These are phyloP conservation scores for Pollenia labialis DNA, from an alignment of 2,888 invertebrate genomes.

Conservation along the genomic window DNA sequence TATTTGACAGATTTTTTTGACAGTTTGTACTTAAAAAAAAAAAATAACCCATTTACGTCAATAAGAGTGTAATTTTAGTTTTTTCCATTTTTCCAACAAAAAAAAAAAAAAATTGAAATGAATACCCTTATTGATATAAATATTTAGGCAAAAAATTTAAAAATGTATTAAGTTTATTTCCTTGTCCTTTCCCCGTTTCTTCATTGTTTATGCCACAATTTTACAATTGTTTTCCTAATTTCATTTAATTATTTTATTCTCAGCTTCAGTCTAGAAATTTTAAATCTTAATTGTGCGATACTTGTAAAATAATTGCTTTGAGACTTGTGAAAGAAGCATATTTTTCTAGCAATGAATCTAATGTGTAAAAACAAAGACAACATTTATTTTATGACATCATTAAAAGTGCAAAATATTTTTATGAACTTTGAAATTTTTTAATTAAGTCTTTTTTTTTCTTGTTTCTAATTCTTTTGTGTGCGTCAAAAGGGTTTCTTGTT, in stretches of 20 bases:
- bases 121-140: too few species aligned
- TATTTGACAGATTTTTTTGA: too few species aligned
- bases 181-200: neutral
- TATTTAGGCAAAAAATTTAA: neutral
- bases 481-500: too few species aligned
- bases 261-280: neutral
- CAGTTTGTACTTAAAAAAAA: too few species aligned
- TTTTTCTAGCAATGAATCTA: conserved; percentile 13
- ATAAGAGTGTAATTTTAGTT: too few species aligned
- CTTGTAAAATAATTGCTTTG: conserved; percentile 64
- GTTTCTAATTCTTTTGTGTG: neutral
- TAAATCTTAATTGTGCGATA: conserved; percentile 49
- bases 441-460: conserved; percentile 36
- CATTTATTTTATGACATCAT: conserved; percentile 54
- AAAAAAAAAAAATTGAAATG: too few species aligned
- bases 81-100: too few species aligned
- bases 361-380: conserved; percentile 16
- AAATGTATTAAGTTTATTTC: neutral
- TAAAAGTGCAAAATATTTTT: conserved; percentile 44
- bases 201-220: conserved; percentile 6
- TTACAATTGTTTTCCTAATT: conserved; percentile 10
- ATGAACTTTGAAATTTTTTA: conserved; percentile 36
- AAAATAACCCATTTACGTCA: too few species aligned
- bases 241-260: neutral
- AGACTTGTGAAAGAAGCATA: conserved; percentile 28